phyloP scores from a whole-genome alignment of 2,797 vertebrate species.

The Hapalemur alaotrensis region DNA sequence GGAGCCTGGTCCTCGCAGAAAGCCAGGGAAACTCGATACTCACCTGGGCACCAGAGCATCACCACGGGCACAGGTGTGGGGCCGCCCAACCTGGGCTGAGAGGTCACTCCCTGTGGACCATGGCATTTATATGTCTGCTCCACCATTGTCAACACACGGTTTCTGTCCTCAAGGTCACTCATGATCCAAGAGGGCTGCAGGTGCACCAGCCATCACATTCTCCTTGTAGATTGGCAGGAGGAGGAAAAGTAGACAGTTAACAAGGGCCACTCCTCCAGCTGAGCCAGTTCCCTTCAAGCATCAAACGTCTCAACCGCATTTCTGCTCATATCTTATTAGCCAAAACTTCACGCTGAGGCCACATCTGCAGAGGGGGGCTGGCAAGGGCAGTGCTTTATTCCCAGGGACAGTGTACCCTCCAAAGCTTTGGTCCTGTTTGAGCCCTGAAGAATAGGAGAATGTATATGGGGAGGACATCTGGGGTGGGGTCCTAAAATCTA shows the following conservation, averaged over 20 bases:
- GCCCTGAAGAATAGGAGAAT: background rate
- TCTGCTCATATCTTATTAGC: background rate
- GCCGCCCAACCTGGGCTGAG: rapidly evolving
- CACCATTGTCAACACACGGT: background rate
- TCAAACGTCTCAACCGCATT: background rate
- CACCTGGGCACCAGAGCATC: rapidly evolving
- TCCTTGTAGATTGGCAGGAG: background rate
- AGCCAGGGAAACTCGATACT: background rate
- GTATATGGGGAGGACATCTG: background rate
- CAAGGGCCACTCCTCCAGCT: background rate
- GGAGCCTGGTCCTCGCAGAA: background rate
- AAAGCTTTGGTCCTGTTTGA: background rate
- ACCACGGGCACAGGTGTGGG: rapidly evolving
- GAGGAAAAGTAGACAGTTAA: background rate
- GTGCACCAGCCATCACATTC: background rate
- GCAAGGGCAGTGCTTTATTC: background rate
- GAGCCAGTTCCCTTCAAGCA: background rate
- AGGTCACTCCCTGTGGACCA: background rate
- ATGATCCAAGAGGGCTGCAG: background rate
- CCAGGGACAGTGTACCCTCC: background rate
- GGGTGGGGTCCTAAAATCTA: background rate
- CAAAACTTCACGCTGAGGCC: background rate
- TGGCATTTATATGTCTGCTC: background rate
- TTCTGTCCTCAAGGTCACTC: background rate
- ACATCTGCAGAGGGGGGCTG: background rate